Evolutionary conservation across 1,140 invertebrate genomes (phyloP).

Genomic region (Mamestra configurata): DNA sequence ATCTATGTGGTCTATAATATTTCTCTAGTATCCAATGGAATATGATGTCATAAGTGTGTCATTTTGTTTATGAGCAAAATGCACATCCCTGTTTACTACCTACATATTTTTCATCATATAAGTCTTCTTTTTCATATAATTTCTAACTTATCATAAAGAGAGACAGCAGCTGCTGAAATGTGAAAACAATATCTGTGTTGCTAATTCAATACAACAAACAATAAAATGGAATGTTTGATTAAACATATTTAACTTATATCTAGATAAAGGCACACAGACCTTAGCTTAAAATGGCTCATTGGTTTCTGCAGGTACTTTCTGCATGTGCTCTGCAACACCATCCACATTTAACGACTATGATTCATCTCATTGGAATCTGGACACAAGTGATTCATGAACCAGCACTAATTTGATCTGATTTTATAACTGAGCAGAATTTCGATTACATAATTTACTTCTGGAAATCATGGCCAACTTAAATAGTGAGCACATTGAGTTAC

Average conservation of each 20-base stretch:
- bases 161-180: conserved; percentile 4
- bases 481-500: too few relatives aligned
- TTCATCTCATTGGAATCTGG: not conserved
- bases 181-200: not conserved
- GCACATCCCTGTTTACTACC: too few relatives aligned
- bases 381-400: not conserved
- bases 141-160: conserved; percentile 7
- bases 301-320: conserved; percentile 75
- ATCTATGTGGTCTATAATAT: too few relatives aligned
- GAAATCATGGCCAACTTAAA: too few relatives aligned
- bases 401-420: not conserved
- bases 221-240: conserved; percentile 70
- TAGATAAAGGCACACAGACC: conserved; percentile 63
- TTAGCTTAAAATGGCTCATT: conserved; percentile 78
- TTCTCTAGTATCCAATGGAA: too few relatives aligned
- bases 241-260: conserved; percentile 54
- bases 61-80: too few relatives aligned
- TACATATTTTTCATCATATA: not conserved
- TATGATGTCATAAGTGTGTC: too few relatives aligned
- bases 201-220: conserved; percentile 28
- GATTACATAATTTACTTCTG: not conserved
- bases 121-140: not conserved
- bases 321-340: conserved; percentile 53
- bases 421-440: not conserved
- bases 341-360: conserved; percentile 19